Evolutionary conservation across 2,888 invertebrate genomes (phyloP).

Genomic region (Lasioglossum malachurum): DNA sequence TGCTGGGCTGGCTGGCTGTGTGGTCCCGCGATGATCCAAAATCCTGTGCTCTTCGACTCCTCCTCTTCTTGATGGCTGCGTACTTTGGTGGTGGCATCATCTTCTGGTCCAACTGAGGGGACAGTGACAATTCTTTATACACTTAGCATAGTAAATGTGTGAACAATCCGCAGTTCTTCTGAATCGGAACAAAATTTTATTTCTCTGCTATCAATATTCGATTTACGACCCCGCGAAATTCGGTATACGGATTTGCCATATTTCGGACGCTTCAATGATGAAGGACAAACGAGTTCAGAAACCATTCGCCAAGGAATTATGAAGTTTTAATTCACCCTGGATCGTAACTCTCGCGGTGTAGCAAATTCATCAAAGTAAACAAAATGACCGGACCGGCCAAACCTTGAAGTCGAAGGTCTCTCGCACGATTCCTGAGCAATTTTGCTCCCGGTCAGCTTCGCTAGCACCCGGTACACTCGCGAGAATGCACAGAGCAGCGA

Average conservation of each 20-base stretch:
- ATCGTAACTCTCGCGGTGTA: not conserved
- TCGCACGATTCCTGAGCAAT: not conserved
- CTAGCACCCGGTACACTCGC: not conserved
- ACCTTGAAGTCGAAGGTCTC: not conserved
- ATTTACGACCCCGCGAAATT: no score
- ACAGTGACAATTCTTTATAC: not conserved
- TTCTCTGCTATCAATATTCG: no score
- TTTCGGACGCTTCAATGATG: no score
- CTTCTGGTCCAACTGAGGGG: slow-evolving; percentile 83
- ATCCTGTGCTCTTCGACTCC: slow-evolving; percentile 87
- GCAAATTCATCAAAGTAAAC: not conserved
- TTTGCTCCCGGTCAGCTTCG: not conserved
- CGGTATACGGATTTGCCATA: no score
- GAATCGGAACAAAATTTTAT: no score
- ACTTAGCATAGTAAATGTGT: no score
- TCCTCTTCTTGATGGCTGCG: slow-evolving; percentile 89
- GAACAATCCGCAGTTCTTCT: no score
- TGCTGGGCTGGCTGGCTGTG: slow-evolving; percentile 78
- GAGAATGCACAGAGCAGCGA: not conserved
- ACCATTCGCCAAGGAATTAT: not conserved
- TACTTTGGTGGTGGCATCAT: slow-evolving; percentile 92
- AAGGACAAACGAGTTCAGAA: no score
- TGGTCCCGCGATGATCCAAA: slow-evolving; percentile 80
- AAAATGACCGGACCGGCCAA: not conserved
- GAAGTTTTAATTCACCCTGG: not conserved